Evolutionary conservation across 2,113 vertebrate species (phyloP), one percentile per base, ranked within the genome.

Genomic region (Chaetura pelagica): DNA sequence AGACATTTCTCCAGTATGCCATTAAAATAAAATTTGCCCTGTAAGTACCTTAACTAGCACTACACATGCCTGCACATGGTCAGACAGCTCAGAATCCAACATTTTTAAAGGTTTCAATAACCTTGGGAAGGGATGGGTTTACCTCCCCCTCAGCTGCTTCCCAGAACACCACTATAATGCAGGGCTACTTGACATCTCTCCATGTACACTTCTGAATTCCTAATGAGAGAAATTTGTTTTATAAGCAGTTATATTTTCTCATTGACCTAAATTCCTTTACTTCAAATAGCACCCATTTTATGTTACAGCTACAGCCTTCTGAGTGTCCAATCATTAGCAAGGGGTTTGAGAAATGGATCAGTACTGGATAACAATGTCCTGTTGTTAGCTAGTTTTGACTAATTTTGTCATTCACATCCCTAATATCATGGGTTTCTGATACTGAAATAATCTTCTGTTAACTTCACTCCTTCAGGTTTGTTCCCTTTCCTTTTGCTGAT

Each of bases 231-330:
- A 69, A 46, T 52, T 12, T 76, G 22, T 21, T 92, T 55, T 44
- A 52, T 19, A 74, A 79, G 48, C 59, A 86, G 76, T 46, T 63
- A 34, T 18, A n/a, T 63, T 42, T 90, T 80, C 72, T 92, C 76
- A 83, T 22, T 66, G 63, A 49, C 46, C 51, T 71, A 11, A 52
- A 30, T 21, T 29, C 7, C 15, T 74, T 46, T 69, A 46, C 38
- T 75, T 74, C 75, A 81, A 71, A 80, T 7, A 77, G 29, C 55
- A 77, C 38, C 14, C 24, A 48, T 59, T 80, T 81, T 14, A 59
- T n/a, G 19, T 27, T 51, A 10, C 12, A 67, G 82, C 58, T 72
- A 34, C 52, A 29, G 27, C 17, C 18, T 34, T 74, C 18, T 32
- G 35, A 73, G 42, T 20, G 38, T 7, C 44, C 46, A 22, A 40